phyloP scores from a whole-genome alignment of 2,113 vertebrate genomes.

The Elaphurus davidianus region DNA sequence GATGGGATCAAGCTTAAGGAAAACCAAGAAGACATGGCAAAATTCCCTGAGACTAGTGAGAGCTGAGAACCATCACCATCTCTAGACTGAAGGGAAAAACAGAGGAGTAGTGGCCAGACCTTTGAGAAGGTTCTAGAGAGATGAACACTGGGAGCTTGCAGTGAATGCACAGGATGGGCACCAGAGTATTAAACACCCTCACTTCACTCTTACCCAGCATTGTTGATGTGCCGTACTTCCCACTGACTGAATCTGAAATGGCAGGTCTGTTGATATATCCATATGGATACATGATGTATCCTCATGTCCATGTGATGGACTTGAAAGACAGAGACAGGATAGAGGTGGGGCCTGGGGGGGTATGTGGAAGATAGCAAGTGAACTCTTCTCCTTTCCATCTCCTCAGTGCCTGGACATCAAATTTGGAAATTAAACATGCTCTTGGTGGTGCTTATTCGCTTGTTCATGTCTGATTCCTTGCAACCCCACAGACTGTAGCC shows the following conservation, averaged over 20 bases:
- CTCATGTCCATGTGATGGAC: background rate
- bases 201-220: background rate
- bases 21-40: background rate
- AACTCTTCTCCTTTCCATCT: background rate
- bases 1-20: background rate
- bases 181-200: background rate
- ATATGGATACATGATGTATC: background rate
- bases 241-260: background rate
- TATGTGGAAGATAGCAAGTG: background rate
- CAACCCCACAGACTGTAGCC: background rate
- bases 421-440: background rate
- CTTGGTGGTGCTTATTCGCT: background rate
- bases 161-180: background rate
- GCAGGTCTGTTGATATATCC: background rate
- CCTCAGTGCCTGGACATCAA: background rate
- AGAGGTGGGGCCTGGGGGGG: background rate
- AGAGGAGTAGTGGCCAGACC: background rate
- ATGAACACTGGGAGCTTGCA: background rate
- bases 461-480: background rate
- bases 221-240: background rate
- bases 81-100: background rate
- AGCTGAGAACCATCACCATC: background rate
- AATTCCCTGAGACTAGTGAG: background rate
- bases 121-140: background rate
- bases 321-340: too few species aligned